Evolutionary conservation across 2,113 vertebrate genomes (phyloP).

Genomic region (Albula glossodonta): DNA sequence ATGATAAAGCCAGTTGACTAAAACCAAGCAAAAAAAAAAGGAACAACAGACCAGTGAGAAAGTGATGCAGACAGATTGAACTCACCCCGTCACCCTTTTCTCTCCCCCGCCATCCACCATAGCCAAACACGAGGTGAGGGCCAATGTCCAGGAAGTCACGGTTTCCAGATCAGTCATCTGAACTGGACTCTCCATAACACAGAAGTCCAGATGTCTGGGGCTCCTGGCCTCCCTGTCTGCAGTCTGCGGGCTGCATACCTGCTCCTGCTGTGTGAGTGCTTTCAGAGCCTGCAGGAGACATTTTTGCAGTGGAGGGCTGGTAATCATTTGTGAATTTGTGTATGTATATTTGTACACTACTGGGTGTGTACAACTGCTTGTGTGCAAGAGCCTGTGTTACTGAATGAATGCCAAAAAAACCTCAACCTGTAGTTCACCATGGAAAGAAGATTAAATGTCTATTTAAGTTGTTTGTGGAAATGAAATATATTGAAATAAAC

Average conservation of each 20-base stretch:
- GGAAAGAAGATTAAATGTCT: constrained; percentile 41
- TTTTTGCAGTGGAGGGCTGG: background rate
- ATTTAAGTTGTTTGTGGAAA: no score
- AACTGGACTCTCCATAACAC: background rate
- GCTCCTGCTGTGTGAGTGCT: background rate
- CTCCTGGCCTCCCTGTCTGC: background rate
- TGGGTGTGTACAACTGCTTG: constrained; percentile 21
- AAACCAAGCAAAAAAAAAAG: constrained; percentile 59
- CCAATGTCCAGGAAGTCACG: background rate
- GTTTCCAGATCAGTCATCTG: constrained; percentile 13
- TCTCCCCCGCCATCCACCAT: background rate
- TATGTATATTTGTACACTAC: background rate
- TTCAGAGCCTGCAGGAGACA: background rate
- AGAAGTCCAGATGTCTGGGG: background rate
- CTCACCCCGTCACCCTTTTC: background rate
- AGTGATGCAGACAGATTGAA: constrained; percentile 3
- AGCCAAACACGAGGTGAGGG: background rate
- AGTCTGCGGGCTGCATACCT: background rate
- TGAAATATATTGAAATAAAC: no score
- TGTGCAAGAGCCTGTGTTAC: background rate
- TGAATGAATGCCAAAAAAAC: constrained; percentile 29
- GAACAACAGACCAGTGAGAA: constrained; percentile 58
- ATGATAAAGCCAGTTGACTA: constrained; percentile 68
- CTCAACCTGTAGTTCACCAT: constrained; percentile 38
- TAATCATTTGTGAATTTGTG: background rate